These are phyloP conservation scores for Sprattus sprattus DNA, from an alignment of 2,113 vertebrate genomes.

Conservation along the genomic window DNA sequence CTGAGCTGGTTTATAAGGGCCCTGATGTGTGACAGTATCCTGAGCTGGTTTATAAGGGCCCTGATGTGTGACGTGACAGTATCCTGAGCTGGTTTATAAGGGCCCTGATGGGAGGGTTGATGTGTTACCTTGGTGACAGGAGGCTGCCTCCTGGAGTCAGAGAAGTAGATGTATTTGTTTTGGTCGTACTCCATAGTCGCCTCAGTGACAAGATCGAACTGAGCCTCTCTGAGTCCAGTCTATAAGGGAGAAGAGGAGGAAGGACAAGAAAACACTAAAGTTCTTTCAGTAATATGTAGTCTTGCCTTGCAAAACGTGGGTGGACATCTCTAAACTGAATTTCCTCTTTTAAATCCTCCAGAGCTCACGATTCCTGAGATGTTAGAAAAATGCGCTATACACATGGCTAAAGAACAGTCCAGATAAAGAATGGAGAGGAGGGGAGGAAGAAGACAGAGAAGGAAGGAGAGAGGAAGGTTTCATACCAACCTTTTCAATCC, in stretches of 20 bases:
- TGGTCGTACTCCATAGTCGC: constrained; percentile 69
- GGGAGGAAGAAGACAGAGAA: too few relatives aligned
- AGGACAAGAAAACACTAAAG: not conserved
- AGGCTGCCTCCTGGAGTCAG: constrained; percentile 51
- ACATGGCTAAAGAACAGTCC: too few relatives aligned
- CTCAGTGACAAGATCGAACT: constrained; percentile 60
- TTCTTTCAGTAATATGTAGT: not conserved
- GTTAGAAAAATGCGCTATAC: too few relatives aligned
- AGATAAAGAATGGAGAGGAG: too few relatives aligned
- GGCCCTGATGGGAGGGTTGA: not conserved
- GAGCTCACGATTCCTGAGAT: too few relatives aligned
- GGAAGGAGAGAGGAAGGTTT: not conserved
- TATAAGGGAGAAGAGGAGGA: constrained; percentile 29
- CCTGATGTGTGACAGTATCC: too few relatives aligned
- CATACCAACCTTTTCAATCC: constrained; percentile 71
- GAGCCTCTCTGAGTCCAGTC: constrained; percentile 55
- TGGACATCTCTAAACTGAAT: not conserved
- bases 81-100: too few relatives aligned
- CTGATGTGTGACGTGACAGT: too few relatives aligned
- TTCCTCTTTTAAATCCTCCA: too few relatives aligned
- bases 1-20: not conserved
- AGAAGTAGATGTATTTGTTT: constrained; percentile 64
- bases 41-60: too few relatives aligned
- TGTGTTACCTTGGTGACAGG: constrained; percentile 64
- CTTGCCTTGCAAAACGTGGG: not conserved